These are phyloP conservation scores for Tympanuchus pallidicinctus DNA, from an alignment of 2,113 vertebrate genomes.

Conservation along the genomic window DNA sequence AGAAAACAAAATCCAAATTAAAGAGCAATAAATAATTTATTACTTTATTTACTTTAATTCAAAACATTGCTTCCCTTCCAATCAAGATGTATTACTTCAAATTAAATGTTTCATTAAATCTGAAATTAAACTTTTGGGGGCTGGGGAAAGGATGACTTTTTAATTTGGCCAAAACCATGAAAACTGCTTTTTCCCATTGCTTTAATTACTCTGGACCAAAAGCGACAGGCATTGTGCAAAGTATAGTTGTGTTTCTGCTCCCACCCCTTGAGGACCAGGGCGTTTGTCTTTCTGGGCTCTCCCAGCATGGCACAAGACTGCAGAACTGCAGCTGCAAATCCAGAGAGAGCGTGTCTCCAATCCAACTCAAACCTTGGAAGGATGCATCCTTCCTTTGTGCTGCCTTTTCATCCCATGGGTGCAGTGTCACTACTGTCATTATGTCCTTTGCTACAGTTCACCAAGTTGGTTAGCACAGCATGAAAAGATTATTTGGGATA, in stretches of 20 bases:
- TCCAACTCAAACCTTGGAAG: neutral
- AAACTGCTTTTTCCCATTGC: neutral
- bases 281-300: neutral
- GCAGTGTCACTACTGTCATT: neutral
- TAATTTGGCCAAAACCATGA: conserved; percentile 48
- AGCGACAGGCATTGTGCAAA: neutral
- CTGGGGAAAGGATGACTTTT: conserved; percentile 42
- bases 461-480: neutral
- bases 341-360: neutral
- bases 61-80: conserved; percentile 38
- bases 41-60: conserved; percentile 66
- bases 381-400: neutral
- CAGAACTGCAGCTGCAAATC: neutral
- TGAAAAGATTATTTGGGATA: neutral
- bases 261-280: neutral
- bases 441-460: neutral
- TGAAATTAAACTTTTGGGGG: conserved; percentile 63
- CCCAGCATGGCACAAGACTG: neutral
- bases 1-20: conserved; percentile 9
- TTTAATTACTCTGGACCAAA: conserved; percentile 8
- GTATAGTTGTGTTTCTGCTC: neutral
- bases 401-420: neutral
- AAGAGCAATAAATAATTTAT: conserved; percentile 67
- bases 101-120: conserved; percentile 74
- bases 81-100: conserved; percentile 66